Conservation (phyloP, 2,113 vertebrate genomes). For the Diphyllodes magnificus region DNA sequence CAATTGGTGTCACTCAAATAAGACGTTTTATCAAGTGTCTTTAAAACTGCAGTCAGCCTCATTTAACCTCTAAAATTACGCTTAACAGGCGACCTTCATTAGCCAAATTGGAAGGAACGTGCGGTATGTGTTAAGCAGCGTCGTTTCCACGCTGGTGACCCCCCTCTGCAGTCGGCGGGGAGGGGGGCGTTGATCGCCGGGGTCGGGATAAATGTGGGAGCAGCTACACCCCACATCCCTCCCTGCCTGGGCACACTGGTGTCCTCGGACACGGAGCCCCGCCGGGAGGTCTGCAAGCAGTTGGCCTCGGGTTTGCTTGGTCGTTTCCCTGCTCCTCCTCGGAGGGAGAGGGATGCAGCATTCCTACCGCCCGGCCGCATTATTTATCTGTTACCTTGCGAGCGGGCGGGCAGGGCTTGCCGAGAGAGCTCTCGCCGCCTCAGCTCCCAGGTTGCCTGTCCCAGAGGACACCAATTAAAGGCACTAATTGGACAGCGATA, state of each 20-base stretch:
- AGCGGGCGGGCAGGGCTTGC: background rate
- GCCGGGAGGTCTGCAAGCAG: background rate
- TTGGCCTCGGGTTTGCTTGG: background rate
- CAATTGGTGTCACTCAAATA: background rate
- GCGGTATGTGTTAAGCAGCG: background rate
- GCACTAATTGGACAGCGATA: slow-evolving; percentile 82
- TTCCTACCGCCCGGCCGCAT: background rate
- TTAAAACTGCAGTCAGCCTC: slow-evolving; percentile 24
- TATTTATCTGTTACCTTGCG: slow-evolving; percentile 54
- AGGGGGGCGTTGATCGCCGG: rapidly evolving
- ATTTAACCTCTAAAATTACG: slow-evolving; percentile 34
- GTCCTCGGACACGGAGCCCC: background rate
- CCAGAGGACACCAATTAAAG: slow-evolving; percentile 80
- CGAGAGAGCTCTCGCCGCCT: slow-evolving; percentile 37
- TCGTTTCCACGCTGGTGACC: background rate
- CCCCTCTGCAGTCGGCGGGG: background rate
- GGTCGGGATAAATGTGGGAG: background rate
- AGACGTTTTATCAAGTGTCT: slow-evolving; percentile 19
- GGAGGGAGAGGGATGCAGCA: background rate
- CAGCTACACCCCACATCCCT: background rate
- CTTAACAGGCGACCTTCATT: slow-evolving; percentile 6
- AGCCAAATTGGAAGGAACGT: background rate
- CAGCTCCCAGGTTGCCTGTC: slow-evolving; percentile 59
- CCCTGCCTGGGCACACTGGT: background rate
- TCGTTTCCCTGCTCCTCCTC: background rate